phyloP scores from a whole-genome alignment of 1,140 invertebrate genomes.

The Steinernema feltiae region DNA sequence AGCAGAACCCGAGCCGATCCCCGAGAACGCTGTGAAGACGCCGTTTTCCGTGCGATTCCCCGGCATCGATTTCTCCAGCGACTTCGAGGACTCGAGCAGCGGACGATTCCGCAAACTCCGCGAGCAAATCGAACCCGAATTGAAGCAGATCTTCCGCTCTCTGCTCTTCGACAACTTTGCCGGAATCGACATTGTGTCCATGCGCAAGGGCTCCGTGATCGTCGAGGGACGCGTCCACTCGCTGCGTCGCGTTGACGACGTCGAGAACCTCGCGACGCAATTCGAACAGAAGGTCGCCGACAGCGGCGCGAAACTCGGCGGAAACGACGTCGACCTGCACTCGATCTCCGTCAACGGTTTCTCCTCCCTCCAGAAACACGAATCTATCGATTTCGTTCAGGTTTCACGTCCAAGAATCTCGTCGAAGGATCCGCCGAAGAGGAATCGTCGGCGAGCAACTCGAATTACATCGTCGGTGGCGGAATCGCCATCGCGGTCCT shows the following conservation, averaged over 20 bases:
- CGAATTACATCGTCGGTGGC: not conserved
- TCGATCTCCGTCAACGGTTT: not conserved
- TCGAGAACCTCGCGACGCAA: not conserved
- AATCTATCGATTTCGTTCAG: not conserved
- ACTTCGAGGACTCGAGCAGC: not conserved
- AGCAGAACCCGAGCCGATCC: not conserved
- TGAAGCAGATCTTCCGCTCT: slow-evolving; percentile 2
- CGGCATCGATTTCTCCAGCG: not conserved
- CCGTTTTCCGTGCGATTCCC: not conserved
- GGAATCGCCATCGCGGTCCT: not conserved
- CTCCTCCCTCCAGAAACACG: not conserved
- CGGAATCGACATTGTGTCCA: not conserved
- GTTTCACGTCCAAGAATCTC: not conserved
- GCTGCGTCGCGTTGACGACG: not conserved
- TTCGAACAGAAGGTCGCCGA: not conserved
- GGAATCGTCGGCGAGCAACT: not conserved
- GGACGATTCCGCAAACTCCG: not conserved
- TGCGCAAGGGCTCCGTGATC: slow-evolving; percentile 7
- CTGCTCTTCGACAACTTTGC: slow-evolving; percentile 7
- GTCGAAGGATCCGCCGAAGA: not conserved
- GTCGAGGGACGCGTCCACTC: slow-evolving; percentile 1
- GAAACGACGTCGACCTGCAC: slow-evolving; percentile 3
- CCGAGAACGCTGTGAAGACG: not conserved
- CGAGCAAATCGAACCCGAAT: slow-evolving; percentile 6
- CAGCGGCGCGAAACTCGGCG: not conserved